Conservation (phyloP, 2,113 vertebrate genomes). For the Anguilla japonica region DNA sequence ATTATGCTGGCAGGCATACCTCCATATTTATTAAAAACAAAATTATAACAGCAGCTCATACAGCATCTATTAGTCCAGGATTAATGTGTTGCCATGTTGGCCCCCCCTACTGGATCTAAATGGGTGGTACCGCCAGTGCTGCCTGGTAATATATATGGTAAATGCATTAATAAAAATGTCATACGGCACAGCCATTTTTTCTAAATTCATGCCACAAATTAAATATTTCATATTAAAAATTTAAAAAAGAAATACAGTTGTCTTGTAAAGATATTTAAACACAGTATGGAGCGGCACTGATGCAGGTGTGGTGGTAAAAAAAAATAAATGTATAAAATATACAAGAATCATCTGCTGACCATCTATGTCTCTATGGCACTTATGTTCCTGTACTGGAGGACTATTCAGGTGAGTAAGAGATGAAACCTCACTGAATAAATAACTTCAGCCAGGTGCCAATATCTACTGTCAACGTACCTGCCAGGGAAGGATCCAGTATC, state of each 20-base stretch:
- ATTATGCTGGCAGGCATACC: not conserved
- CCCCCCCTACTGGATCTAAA: conserved; percentile 35
- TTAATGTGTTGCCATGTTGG: not conserved
- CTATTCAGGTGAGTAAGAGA: not conserved
- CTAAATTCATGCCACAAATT: not conserved
- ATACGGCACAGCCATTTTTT: not conserved
- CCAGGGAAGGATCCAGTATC: no score
- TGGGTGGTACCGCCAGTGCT: not conserved
- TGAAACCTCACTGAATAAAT: not conserved
- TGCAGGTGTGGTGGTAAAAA: no score
- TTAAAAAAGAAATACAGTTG: not conserved
- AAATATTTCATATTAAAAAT: not conserved
- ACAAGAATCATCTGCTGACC: not conserved
- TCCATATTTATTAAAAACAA: not conserved
- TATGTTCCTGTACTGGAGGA: not conserved
- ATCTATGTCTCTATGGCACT: not conserved
- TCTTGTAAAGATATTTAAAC: not conserved
- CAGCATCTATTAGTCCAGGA: not conserved
- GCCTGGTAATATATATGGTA: not conserved
- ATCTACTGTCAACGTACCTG: not conserved
- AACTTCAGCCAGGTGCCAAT: not conserved
- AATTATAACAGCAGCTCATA: not conserved
- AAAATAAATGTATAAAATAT: not conserved
- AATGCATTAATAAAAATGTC: not conserved
- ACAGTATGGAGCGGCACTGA: not conserved